Evolutionary conservation across 2,113 vertebrate genomes (phyloP).

Genomic region (Clarias gariepinus): DNA sequence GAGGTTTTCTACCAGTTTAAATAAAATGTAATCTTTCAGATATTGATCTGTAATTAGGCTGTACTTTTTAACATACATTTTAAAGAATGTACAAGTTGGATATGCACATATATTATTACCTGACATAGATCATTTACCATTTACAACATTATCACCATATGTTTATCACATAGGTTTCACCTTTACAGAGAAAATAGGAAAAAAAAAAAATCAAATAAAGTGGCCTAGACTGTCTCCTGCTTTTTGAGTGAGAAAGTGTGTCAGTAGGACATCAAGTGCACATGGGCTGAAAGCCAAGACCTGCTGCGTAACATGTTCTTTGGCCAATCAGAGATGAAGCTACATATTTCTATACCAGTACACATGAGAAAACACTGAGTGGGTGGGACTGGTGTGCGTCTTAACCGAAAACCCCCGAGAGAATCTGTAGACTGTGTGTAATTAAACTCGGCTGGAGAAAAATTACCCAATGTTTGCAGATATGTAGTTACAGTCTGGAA

Average conservation of each 20-base stretch:
- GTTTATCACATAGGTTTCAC: slow-evolving; percentile 56
- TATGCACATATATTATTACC: background rate
- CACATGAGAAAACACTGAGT: slow-evolving; percentile 23
- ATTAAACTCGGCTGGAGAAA: background rate
- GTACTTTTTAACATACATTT: too few relatives aligned
- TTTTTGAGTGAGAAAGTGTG: slow-evolving; percentile 76
- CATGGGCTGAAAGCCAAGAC: slow-evolving; percentile 70
- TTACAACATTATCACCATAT: background rate
- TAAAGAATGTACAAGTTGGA: background rate
- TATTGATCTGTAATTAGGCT: background rate
- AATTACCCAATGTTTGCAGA: background rate
- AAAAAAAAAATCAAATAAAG: slow-evolving; percentile 45
- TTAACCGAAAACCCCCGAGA: slow-evolving; percentile 28
- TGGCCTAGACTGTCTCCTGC: slow-evolving; percentile 44
- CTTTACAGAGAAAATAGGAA: slow-evolving; percentile 67
- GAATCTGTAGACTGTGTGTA: background rate
- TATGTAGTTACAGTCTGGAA: background rate
- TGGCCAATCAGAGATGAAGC: slow-evolving; percentile 57
- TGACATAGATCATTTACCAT: background rate
- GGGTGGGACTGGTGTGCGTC: slow-evolving; percentile 63
- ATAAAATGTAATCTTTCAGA: background rate
- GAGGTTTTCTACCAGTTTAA: background rate
- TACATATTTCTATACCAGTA: slow-evolving; percentile 56
- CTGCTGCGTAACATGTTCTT: slow-evolving; percentile 47
- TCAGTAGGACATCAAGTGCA: slow-evolving; percentile 78